Conservation (phyloP, 2,797 vertebrate species). For the Triplophysa yarkandensis region DNA sequence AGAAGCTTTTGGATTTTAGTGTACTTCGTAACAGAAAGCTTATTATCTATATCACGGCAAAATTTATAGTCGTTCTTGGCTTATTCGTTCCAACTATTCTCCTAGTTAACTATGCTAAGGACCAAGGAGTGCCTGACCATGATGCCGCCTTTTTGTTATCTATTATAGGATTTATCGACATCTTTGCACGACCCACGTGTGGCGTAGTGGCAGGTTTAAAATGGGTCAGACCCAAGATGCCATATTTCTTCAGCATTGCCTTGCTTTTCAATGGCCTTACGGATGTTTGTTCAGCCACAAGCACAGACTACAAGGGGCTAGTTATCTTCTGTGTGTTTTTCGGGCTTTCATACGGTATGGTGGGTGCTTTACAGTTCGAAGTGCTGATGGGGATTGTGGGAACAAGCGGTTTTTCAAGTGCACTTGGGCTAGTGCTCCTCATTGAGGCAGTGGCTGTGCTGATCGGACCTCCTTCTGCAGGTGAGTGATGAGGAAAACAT, state of each 20-base stretch:
- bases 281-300: conserved; percentile 75
- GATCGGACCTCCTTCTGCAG: conserved; percentile 80
- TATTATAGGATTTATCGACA: conserved; percentile 81
- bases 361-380: conserved; percentile 82
- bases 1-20: conserved; percentile 77
- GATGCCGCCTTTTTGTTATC: conserved; percentile 81
- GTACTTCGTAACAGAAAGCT: conserved; percentile 75
- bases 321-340: conserved; percentile 83
- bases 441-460: conserved; percentile 77
- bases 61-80: conserved; percentile 80
- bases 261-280: conserved; percentile 81
- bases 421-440: conserved; percentile 79
- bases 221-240: conserved; percentile 70
- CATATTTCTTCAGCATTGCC: conserved; percentile 78
- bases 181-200: conserved; percentile 80
- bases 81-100: conserved; percentile 80
- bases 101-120: conserved; percentile 82
- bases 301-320: conserved; percentile 70
- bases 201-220: conserved; percentile 78
- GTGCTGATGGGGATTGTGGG: conserved; percentile 81
- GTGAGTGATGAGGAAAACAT: conserved; percentile 60
- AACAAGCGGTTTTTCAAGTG: conserved; percentile 77
- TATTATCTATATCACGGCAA: conserved; percentile 74
- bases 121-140: conserved; percentile 75
- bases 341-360: conserved; percentile 82